Percentiles rank a stretch among this genome's conserved stretches.
phyloP scores from a whole-genome alignment of 2,797 vertebrate genomes.

The Lophius americanus region DNA sequence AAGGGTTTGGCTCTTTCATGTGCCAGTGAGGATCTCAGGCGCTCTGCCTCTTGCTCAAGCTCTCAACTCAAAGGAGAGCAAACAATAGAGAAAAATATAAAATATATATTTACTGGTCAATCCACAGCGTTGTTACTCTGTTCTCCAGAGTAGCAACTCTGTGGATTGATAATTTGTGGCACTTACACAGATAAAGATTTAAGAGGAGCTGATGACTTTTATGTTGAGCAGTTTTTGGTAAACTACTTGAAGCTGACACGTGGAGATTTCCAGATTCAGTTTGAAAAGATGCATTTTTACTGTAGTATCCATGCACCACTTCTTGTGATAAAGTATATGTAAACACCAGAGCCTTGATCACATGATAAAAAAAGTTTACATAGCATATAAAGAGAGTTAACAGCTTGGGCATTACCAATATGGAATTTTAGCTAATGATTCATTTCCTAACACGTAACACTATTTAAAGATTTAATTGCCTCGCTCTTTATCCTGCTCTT shows the following conservation, averaged over 20 bases:
- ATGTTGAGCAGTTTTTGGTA: constrained; percentile 36
- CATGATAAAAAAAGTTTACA: too few species aligned
- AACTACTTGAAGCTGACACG: constrained; percentile 40
- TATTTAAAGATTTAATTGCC: too few species aligned
- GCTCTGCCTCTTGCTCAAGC: constrained; percentile 15
- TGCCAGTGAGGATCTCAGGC: constrained; percentile 29
- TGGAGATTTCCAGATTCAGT: constrained; percentile 59
- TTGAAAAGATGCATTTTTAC: constrained; percentile 39
- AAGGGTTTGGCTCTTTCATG: constrained; percentile 29
- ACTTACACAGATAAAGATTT: constrained; percentile 40
- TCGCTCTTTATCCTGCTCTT: too few species aligned
- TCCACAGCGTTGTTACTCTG: constrained; percentile 50
- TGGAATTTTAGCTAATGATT: too few species aligned
- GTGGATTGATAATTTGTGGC: not conserved
- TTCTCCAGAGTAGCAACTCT: constrained; percentile 28
- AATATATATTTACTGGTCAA: constrained; percentile 50
- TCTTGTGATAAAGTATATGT: constrained; percentile 18
- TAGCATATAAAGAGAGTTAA: constrained; percentile 5
- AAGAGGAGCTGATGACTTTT: constrained; percentile 45
- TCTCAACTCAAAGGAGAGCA: constrained; percentile 25
- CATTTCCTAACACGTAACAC: too few species aligned
- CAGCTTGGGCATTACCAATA: not conserved
- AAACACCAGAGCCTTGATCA: too few species aligned
- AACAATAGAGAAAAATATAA: constrained; percentile 27
- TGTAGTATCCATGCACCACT: constrained; percentile 18